Base-by-base conservation (phyloP, 2,113 vertebrate species). In the Gadus chalcogrammus region DNA sequence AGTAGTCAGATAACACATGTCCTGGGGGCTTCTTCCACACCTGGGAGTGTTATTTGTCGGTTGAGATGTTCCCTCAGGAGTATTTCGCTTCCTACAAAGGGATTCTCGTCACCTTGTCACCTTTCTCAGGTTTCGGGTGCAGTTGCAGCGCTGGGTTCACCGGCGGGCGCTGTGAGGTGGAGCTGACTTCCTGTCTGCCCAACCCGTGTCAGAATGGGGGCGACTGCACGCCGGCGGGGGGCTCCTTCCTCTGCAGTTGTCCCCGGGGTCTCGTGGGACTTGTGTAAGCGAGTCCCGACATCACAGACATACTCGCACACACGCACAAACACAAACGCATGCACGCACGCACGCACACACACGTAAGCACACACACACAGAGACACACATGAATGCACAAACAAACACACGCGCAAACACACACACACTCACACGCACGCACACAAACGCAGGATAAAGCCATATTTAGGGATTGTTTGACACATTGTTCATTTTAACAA, bases 121-220 rank as follows among this genome's bases (percentile, higher is more conserved):
- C 38, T 42, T 42, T 1, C 16, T n/a, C 67, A 99, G 97, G 93
- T 52, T 97, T 96, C 76, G 86, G 88, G 69, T 99, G 97, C 85
- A 93, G 88, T 89, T 99, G 97, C 87, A 91, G 91, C 7, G 87
- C 93, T 18, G 93, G 94, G 74, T 99, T 94, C 90, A 96, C 94
- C 0, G 97, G 97, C 48, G 93, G 89, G 76, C 94, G 94, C 76
- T 99, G 97, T 91, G 97, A 99, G 84, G 88, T 90, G 0, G 93
- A 94, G 83, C 87, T 98, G 79, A 96, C 96, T 13, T 92, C 94
- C 77, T 99, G 97, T 87, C 91, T 93, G 86, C 94, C 96, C 65
- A 95, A 96, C 72, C 96, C 96, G 3, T 99, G 97, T 79, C 93
- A 90, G 82, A 96, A 98, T 0, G 95, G 92, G 62, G 96, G 94